Percentiles rank a stretch among this genome's conserved stretches.
Evolutionary conservation across 1,140 invertebrate species (phyloP).

Genomic region (Euura saliciscinereae): DNA sequence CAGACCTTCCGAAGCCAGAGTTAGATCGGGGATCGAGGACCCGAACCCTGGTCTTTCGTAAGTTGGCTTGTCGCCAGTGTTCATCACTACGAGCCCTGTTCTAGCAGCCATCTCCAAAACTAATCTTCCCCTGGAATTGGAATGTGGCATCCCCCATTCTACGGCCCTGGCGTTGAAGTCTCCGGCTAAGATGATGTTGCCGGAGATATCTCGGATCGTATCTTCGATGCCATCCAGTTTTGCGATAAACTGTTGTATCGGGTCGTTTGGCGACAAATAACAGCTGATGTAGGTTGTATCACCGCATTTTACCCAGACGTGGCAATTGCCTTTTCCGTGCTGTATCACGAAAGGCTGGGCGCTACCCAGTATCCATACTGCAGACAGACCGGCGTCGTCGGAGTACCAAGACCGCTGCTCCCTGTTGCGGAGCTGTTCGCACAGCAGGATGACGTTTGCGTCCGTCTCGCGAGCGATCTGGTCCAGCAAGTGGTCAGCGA

Average conservation of each 20-base stretch:
- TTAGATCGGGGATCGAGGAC: conserved; percentile 18
- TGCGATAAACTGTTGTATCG: conserved; percentile 14
- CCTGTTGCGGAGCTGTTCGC: conserved; percentile 8
- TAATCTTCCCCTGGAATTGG: conserved; percentile 17
- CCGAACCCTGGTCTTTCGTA: conserved; percentile 23
- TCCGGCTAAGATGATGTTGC: conserved; percentile 19
- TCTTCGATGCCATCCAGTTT: conserved; percentile 18
- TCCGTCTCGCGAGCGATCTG: too few relatives aligned
- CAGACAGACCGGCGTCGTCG: conserved; percentile 8
- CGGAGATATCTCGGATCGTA: conserved; percentile 17
- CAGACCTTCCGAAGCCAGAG: conserved; percentile 15
- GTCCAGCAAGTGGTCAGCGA: too few relatives aligned
- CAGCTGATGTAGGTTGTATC: conserved; percentile 17
- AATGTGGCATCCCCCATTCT: conserved; percentile 20
- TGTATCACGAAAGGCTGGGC: conserved; percentile 1
- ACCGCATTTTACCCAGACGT: conserved; percentile 15
- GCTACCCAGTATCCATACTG: conserved; percentile 16
- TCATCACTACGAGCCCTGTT: conserved; percentile 17
- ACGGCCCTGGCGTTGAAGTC: conserved; percentile 23
- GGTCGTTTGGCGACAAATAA: conserved; percentile 18
- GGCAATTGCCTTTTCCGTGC: conserved; percentile 8
- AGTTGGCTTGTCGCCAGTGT: conserved; percentile 17
- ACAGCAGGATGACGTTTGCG: neutral
- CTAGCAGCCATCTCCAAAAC: too few relatives aligned
- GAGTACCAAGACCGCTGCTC: conserved; percentile 7